Conservation (phyloP, 2,797 vertebrate genomes). For the Darevskia mixta region DNA sequence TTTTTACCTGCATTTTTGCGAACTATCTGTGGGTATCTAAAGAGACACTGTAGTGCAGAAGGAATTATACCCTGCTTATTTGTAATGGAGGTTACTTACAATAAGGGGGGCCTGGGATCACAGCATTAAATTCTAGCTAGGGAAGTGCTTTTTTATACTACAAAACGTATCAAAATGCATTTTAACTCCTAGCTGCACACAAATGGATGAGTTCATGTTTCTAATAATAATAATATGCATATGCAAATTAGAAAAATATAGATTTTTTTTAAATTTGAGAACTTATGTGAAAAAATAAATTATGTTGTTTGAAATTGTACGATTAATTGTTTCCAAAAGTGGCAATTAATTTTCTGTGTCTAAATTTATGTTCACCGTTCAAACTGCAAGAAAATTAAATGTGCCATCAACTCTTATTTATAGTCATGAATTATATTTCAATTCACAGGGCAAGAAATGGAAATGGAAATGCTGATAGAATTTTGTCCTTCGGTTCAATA, state of each 20-base stretch:
- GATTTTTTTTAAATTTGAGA: neutral
- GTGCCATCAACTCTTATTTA: conserved; percentile 20
- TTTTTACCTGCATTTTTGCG: too few species aligned
- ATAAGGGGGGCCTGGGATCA: neutral
- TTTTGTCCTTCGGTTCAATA: neutral
- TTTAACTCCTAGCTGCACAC: fast-evolving
- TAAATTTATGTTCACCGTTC: conserved; percentile 22
- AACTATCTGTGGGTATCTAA: neutral
- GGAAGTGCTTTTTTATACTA: neutral
- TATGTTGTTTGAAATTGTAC: neutral
- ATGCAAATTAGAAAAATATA: neutral
- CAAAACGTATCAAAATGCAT: neutral
- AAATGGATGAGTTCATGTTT: fast-evolving
- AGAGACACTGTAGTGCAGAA: neutral
- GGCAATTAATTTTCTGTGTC: neutral
- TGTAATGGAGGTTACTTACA: neutral
- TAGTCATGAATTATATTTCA: conserved; percentile 8
- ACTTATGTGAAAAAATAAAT: neutral
- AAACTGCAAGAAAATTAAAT: conserved; percentile 2
- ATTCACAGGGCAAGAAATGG: neutral
- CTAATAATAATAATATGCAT: neutral
- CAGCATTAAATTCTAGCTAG: neutral
- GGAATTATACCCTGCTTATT: neutral
- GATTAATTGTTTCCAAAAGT: neutral
- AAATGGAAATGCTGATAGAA: neutral